A percentile compares a stretch with the other conserved stretches of the same genome.
Evolutionary conservation across 2,888 invertebrate genomes (phyloP).

Genomic region (Pasiphila rectangulata): DNA sequence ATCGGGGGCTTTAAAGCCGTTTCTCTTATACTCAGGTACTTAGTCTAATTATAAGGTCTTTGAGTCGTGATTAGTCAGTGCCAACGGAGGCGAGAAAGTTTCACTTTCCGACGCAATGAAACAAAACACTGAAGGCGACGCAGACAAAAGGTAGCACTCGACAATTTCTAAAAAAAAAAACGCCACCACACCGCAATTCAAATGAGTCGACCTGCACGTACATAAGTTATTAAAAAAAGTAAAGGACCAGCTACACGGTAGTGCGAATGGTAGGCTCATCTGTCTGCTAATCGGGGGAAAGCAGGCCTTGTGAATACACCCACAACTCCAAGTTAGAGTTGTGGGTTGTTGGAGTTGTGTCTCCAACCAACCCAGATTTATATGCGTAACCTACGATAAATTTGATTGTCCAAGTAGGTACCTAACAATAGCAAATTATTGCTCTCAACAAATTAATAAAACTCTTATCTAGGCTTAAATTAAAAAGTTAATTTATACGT

Average conservation of each 20-base stretch:
- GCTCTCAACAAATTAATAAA: no score
- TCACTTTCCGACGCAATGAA: slow-evolving; percentile 20
- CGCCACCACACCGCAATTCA: slow-evolving; percentile 47
- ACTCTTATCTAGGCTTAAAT: no score
- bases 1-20: neutral
- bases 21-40: neutral
- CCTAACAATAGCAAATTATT: no score
- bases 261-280: slow-evolving; percentile 5
- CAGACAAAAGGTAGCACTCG: slow-evolving; percentile 63
- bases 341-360: no score
- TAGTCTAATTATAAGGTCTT: slow-evolving; percentile 10
- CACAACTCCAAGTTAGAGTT: no score
- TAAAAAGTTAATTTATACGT: no score
- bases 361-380: no score
- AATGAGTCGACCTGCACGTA: slow-evolving; percentile 55
- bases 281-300: slow-evolving; percentile 4
- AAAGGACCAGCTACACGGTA: slow-evolving; percentile 31
- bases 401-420: no score
- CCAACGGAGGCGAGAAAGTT: slow-evolving; percentile 9
- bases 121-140: slow-evolving; percentile 53
- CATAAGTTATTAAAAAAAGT: slow-evolving; percentile 81
- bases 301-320: neutral
- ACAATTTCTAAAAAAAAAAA: slow-evolving; percentile 69
- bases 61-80: slow-evolving; percentile 11
- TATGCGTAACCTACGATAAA: neutral